Conservation (phyloP, 2,113 vertebrate species). For the Leptosomus discolor region DNA sequence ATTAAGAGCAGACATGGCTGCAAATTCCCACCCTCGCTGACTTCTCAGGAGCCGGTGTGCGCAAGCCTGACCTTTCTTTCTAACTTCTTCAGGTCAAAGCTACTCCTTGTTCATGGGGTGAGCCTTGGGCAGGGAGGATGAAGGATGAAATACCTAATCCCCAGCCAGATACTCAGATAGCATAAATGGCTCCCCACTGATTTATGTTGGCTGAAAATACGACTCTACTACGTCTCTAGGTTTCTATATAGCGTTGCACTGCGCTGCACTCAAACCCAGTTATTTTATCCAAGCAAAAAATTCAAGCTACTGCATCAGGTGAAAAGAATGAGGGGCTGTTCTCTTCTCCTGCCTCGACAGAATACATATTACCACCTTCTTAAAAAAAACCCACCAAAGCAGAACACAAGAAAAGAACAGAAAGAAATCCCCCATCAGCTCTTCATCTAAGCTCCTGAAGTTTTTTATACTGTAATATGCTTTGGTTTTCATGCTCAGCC, state of each 20-base stretch:
- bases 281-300: constrained; percentile 69
- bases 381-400: background rate
- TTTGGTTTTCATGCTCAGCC: background rate
- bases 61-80: background rate
- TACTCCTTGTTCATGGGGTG: background rate
- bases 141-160: background rate
- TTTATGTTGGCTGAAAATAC: background rate
- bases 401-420: rapidly evolving
- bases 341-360: background rate
- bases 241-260: background rate
- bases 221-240: background rate
- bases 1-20: background rate
- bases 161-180: background rate
- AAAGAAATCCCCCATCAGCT: background rate
- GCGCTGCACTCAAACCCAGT: constrained; percentile 65
- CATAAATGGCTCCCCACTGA: background rate
- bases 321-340: constrained; percentile 50
- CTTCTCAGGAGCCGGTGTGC: background rate
- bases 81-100: background rate
- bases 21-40: background rate
- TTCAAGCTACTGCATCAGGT: constrained; percentile 65
- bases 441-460: background rate
- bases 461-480: background rate
- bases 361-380: background rate
- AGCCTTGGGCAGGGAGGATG: background rate